Percentiles rank a stretch among this genome's conserved stretches.
These are phyloP conservation scores for Vanacampus margaritifer DNA, from an alignment of 2,113 vertebrate species.

Conservation along the genomic window DNA sequence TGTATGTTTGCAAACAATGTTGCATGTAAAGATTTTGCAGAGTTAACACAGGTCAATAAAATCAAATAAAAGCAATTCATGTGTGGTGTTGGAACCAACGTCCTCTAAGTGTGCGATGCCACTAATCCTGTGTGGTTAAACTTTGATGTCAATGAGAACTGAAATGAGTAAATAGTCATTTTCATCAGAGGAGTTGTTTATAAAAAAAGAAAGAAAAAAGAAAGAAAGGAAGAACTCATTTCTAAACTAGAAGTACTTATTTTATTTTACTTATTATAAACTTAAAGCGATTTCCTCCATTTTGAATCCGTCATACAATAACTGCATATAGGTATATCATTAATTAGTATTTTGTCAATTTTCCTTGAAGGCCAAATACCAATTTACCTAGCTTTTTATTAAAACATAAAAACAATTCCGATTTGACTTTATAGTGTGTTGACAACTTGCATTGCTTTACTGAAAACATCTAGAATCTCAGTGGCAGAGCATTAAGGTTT, in stretches of 20 bases:
- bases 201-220: neutral
- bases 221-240: too few relatives aligned
- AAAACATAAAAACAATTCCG: too few relatives aligned
- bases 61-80: slow-evolving; percentile 22
- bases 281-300: too few relatives aligned
- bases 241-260: neutral
- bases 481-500: too few relatives aligned
- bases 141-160: neutral
- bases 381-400: too few relatives aligned
- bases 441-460: too few relatives aligned
- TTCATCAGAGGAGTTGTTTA: neutral
- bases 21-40: slow-evolving; percentile 86
- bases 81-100: neutral
- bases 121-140: neutral
- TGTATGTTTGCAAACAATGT: slow-evolving; percentile 78
- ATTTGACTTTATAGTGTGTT: too few relatives aligned
- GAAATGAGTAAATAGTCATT: neutral
- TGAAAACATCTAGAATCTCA: too few relatives aligned
- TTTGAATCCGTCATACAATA: too few relatives aligned
- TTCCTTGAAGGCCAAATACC: neutral
- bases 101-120: neutral
- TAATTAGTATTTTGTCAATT: too few relatives aligned
- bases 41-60: slow-evolving; percentile 76
- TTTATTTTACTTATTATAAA: too few relatives aligned
- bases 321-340: too few relatives aligned